Evolutionary conservation across 2,113 vertebrate species (phyloP).

Genomic region (Psammodynastes pulverulentus): DNA sequence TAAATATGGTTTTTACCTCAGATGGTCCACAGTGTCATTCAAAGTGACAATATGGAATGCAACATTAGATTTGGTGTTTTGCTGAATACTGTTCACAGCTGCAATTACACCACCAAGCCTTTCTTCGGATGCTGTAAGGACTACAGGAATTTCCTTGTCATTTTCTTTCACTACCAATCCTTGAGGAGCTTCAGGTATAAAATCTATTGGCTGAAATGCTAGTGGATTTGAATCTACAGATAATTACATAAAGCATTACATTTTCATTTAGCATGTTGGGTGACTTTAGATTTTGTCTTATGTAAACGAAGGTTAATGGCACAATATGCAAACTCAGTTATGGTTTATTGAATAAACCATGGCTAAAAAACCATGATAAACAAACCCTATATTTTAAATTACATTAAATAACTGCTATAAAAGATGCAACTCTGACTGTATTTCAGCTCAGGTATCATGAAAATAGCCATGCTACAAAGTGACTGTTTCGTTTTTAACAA

Average conservation of each 20-base stretch:
- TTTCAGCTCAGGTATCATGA: neutral
- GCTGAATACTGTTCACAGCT: conserved; percentile 89
- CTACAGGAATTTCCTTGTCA: conserved; percentile 84
- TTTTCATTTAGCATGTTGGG: neutral
- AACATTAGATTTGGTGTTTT: conserved; percentile 84
- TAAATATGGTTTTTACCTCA: conserved; percentile 74
- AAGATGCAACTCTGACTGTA: neutral
- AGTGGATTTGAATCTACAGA: conserved; percentile 76
- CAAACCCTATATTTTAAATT: neutral
- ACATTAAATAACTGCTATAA: neutral
- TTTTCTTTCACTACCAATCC: conserved; percentile 46
- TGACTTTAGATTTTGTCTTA: neutral
- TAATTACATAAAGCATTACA: neutral
- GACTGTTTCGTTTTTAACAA: neutral
- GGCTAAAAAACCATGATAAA: neutral
- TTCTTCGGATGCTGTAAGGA: conserved; percentile 87
- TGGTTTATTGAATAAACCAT: neutral
- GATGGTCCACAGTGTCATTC: conserved; percentile 85
- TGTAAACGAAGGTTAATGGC: neutral
- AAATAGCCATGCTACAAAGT: neutral
- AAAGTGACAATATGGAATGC: conserved; percentile 90
- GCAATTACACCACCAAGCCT: conserved; percentile 87
- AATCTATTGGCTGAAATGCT: conserved; percentile 81
- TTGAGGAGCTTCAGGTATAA: conserved; percentile 70
- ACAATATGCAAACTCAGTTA: neutral